phyloP scores from a whole-genome alignment of 1,140 invertebrate species.

The Drosophila persimilis region DNA sequence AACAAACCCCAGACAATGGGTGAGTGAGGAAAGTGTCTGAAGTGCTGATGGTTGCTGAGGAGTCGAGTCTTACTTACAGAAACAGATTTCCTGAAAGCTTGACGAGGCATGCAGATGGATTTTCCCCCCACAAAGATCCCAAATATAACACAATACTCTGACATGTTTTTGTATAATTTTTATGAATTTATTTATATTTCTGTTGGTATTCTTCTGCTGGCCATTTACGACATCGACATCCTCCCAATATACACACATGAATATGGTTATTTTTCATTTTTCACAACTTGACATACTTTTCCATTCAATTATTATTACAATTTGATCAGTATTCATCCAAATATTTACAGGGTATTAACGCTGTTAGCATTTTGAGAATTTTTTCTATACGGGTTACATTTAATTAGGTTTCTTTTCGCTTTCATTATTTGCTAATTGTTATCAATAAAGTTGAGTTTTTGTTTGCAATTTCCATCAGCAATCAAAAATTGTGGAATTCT shows the following conservation, averaged over 20 bases:
- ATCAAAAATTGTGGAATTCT: conserved; percentile 52
- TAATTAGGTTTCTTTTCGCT: conserved; percentile 35
- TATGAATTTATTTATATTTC: conserved; percentile 52
- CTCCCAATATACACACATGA: conserved; percentile 58
- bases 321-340: conserved; percentile 61
- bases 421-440: conserved; percentile 41
- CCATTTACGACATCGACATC: conserved; percentile 52
- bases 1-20: conserved; percentile 51
- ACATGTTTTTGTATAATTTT: conserved; percentile 29
- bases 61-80: conserved; percentile 30
- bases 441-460: conserved; percentile 53
- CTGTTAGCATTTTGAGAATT: conserved; percentile 17
- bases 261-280: conserved; percentile 46
- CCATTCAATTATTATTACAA: conserved; percentile 37
- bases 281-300: conserved; percentile 59
- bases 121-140: neutral
- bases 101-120: neutral
- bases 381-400: conserved; percentile 55
- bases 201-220: conserved; percentile 43
- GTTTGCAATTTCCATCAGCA: conserved; percentile 43
- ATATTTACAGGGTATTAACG: conserved; percentile 61
- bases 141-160: neutral
- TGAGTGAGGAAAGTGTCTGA: conserved; percentile 40
- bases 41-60: conserved; percentile 58
- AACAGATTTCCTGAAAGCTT: conserved; percentile 26